These are phyloP conservation scores for Melanotus villosus DNA, from an alignment of 2,888 invertebrate genomes.

Conservation along the genomic window DNA sequence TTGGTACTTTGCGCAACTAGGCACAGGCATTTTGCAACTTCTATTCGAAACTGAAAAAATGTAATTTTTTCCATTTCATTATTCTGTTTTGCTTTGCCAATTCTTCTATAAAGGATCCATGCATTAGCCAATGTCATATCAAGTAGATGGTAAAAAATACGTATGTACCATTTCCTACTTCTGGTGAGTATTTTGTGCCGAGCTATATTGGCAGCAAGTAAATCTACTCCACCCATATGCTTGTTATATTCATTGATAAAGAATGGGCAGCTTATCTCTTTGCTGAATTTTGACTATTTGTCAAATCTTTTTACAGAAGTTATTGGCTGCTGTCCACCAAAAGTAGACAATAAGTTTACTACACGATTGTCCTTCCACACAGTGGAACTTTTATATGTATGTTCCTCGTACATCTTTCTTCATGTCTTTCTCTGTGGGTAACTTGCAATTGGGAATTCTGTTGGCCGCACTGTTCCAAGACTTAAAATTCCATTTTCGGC, in stretches of 20 bases:
- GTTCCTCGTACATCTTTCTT: not conserved
- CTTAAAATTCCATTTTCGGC: not conserved
- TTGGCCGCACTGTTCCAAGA: not conserved
- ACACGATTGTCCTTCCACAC: not conserved
- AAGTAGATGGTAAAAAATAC: conserved; percentile 1
- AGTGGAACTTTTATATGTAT: not conserved
- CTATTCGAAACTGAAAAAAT: not conserved
- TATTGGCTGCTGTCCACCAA: not conserved
- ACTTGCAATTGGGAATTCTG: not conserved
- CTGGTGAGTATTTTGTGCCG: not conserved
- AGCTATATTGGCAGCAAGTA: not conserved
- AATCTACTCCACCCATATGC: too few relatives aligned
- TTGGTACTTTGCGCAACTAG: not conserved
- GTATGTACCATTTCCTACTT: not conserved
- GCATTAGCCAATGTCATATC: not conserved
- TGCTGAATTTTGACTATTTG: not conserved
- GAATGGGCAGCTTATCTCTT: not conserved
- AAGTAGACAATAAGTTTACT: not conserved
- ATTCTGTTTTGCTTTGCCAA: not conserved
- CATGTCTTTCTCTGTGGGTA: not conserved
- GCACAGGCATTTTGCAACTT: not conserved
- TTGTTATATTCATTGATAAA: not conserved
- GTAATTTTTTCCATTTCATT: too few relatives aligned
- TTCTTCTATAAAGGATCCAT: not conserved
- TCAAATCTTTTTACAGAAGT: too few relatives aligned